Conservation (phyloP, 2,888 invertebrate genomes). For the Coleophora flavipennella region DNA sequence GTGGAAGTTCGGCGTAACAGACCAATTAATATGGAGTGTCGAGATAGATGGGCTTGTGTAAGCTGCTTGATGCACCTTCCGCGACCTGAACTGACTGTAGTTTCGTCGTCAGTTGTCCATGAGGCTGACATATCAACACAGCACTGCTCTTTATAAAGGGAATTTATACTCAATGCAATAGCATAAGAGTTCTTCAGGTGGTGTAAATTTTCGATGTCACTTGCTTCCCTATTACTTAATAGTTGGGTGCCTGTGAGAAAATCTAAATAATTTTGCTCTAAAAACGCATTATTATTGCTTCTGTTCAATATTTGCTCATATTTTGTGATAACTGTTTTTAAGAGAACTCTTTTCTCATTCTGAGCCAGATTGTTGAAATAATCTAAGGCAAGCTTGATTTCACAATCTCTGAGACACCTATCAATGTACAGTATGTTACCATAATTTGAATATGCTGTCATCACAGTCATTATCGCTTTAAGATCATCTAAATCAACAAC, state of each 20-base stretch:
- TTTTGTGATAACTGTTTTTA: constrained; percentile 45
- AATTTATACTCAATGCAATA: constrained; percentile 37
- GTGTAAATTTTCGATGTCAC: constrained; percentile 47
- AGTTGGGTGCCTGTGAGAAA: constrained; percentile 53
- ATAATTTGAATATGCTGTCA: constrained; percentile 40
- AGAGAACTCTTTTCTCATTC: constrained; percentile 37
- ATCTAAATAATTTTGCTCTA: constrained; percentile 60
- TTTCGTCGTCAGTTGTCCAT: constrained; percentile 28
- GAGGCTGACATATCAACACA: constrained; percentile 26
- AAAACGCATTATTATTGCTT: constrained; percentile 22
- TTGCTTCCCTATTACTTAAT: constrained; percentile 35
- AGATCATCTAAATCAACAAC: constrained; percentile 48
- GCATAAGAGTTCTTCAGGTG: constrained; percentile 54
- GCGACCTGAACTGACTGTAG: constrained; percentile 31
- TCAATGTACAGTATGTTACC: constrained; percentile 48
- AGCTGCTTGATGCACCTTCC: constrained; percentile 38
- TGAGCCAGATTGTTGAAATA: constrained; percentile 40
- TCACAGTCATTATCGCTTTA: constrained; percentile 41
- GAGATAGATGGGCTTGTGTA: constrained; percentile 29
- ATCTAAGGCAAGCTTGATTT: constrained; percentile 45
- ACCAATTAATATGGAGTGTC: constrained; percentile 29
- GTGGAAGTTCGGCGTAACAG: constrained; percentile 45
- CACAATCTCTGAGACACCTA: constrained; percentile 50
- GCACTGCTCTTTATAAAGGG: constrained; percentile 38
- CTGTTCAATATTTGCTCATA: constrained; percentile 53